Base-by-base conservation (phyloP, 2,888 invertebrate species). In the Sarcophaga variegata region DNA sequence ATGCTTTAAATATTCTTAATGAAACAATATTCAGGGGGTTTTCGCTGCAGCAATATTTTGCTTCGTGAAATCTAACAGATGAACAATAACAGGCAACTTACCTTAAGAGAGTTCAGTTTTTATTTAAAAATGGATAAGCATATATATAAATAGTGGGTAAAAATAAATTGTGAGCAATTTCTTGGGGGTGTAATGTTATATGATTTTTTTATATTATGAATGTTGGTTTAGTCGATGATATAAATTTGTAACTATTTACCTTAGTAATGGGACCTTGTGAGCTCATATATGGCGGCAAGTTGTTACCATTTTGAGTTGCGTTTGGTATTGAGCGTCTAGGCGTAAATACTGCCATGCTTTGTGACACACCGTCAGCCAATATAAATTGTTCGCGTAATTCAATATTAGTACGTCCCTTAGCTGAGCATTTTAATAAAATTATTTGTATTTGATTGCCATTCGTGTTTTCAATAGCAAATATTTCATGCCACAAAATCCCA, bases 361-460 rank as follows among this genome's bases (percentile, higher is more conserved):
- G 99, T 94, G 98, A 98, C 91, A 98, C 98, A 93, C 99, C 99
- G 94, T 98, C 97, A 92, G 99, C 99, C 95, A 99, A 95, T 94
- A 99, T 98, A 95, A 99, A 99, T 95, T 99, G 98, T 95, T 99
- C 99, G 93, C 99, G 96, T 93, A 99, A 96, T 95, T 99, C 99
- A 95, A 99, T 97, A 96, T 99, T 99, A 94, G 99, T 99, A 95
- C 99, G 97, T 95, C 99, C 99, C 96, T 99, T 99, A 95, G 99
- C 99, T 99, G 91, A 83, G 60, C 62, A 81, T 78, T 85, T 63
- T 54, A 79, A 75, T 76, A 62, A 83, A 82, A 79, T 85, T 37
- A 37, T 37, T 77, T 49, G 11, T 66, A 14, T 74, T 59, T 66
- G 64, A 62, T 76, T 54, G 49, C 14, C 75, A 80, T 72, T 59